Conservation (phyloP, 2,888 invertebrate species). For the Volucella zonaria region DNA sequence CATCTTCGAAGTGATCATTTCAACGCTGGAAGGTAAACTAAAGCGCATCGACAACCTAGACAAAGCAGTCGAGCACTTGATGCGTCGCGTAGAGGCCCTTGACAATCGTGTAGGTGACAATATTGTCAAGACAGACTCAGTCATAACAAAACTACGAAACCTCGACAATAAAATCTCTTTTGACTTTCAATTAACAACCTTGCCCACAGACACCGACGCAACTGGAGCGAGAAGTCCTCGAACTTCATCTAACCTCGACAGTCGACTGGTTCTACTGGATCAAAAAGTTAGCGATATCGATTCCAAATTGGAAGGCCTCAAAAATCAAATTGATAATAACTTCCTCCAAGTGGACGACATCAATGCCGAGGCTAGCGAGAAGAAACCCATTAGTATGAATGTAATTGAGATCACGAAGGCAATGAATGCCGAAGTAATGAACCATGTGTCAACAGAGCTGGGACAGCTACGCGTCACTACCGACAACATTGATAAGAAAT, state of each 20-base stretch:
- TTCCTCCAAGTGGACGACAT: slow-evolving; percentile 91
- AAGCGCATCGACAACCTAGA: slow-evolving; percentile 94
- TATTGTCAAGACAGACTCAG: slow-evolving; percentile 92
- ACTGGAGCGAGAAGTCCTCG: slow-evolving; percentile 75
- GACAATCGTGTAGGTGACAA: slow-evolving; percentile 92
- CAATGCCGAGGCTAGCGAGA: slow-evolving; percentile 93
- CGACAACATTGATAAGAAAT: slow-evolving; percentile 90
- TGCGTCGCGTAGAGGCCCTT: slow-evolving; percentile 91
- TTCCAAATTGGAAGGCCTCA: slow-evolving; percentile 89
- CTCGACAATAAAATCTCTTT: slow-evolving; percentile 90
- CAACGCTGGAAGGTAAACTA: slow-evolving; percentile 93
- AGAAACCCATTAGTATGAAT: slow-evolving; percentile 92
- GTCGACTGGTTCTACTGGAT: slow-evolving; percentile 88
- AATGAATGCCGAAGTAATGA: slow-evolving; percentile 91
- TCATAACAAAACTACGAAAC: slow-evolving; percentile 89
- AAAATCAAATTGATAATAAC: slow-evolving; percentile 92
- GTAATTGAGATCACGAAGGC: slow-evolving; percentile 92
- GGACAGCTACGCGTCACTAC: slow-evolving; percentile 91
- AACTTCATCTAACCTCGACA: slow-evolving; percentile 84
- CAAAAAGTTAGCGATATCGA: slow-evolving; percentile 93
- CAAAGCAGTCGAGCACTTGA: slow-evolving; percentile 93
- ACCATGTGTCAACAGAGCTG: slow-evolving; percentile 91
- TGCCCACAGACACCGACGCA: slow-evolving; percentile 79
- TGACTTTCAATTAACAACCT: slow-evolving; percentile 81
- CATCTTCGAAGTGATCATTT: slow-evolving; percentile 94